These are phyloP conservation scores for Acrobeloides nanus DNA, from an alignment of 2,888 invertebrate genomes.

Conservation along the genomic window DNA sequence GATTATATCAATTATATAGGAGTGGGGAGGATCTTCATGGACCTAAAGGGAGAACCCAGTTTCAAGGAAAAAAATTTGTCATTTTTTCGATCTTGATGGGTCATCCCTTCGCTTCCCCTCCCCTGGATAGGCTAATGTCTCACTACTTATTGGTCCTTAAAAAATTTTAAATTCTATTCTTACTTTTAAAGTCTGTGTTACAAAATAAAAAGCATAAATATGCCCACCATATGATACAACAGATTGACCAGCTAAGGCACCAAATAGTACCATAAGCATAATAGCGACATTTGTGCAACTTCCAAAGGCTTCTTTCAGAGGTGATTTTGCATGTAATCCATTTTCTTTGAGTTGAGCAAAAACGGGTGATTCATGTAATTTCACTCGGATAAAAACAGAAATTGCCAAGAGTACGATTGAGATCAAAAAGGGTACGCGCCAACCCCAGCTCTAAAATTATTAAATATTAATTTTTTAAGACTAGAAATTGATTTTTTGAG, in stretches of 20 bases:
- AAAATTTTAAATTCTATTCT: too few relatives aligned
- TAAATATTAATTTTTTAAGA: too few relatives aligned
- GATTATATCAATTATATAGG: too few relatives aligned
- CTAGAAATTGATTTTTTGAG: too few relatives aligned
- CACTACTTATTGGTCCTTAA: too few relatives aligned
- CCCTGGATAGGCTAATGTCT: too few relatives aligned
- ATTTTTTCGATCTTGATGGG: too few relatives aligned
- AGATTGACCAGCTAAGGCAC: slow-evolving; percentile 3
- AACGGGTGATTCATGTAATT: slow-evolving; percentile 13
- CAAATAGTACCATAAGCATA: slow-evolving; percentile 7
- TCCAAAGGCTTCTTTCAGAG: slow-evolving; percentile 4
- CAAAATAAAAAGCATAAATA: slow-evolving; percentile 12
- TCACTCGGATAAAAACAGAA: slow-evolving; percentile 13
- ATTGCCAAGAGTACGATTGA: slow-evolving; percentile 11
- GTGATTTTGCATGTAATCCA: slow-evolving; percentile 4
- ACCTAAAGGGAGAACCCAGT: too few relatives aligned
- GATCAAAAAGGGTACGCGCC: slow-evolving; percentile 18
- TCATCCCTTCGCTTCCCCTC: too few relatives aligned
- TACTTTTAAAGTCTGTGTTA: slow-evolving; percentile 1
- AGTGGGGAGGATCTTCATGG: too few relatives aligned
- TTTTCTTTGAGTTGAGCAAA: slow-evolving; percentile 5
- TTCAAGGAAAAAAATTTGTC: too few relatives aligned
- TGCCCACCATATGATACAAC: slow-evolving; percentile 9
- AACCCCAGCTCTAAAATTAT: slow-evolving; percentile 13
- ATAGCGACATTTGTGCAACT: slow-evolving; percentile 5